phyloP scores from a whole-genome alignment of 2,797 vertebrate species.

The Neosilurus mollespiculum region DNA sequence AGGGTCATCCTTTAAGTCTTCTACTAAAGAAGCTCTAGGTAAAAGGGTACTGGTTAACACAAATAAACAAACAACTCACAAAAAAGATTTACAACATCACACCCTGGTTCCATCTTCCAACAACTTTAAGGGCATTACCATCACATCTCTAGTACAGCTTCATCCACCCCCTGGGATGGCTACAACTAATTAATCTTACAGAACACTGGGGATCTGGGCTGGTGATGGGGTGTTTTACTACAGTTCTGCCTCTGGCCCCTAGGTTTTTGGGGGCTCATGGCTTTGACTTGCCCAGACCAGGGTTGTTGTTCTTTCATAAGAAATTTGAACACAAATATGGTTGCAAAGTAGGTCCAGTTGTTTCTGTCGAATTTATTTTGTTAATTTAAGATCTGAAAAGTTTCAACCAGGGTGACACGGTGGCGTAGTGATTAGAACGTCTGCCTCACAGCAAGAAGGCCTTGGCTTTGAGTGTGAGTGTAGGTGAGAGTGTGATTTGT shows the following conservation, averaged over 20 bases:
- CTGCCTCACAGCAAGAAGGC: too few relatives aligned
- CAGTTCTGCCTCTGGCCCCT: background rate
- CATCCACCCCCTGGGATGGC: background rate
- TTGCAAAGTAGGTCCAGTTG: background rate
- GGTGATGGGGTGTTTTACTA: background rate
- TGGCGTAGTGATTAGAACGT: too few relatives aligned
- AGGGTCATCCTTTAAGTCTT: slow-evolving; percentile 5
- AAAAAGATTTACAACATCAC: background rate
- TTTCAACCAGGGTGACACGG: background rate
- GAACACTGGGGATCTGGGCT: background rate
- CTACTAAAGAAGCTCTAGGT: background rate
- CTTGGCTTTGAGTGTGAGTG: too few relatives aligned
- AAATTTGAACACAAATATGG: background rate
- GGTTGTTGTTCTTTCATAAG: background rate
- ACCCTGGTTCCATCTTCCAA: background rate
- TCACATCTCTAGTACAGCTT: background rate
- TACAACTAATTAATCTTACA: background rate
- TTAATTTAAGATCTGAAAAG: background rate
- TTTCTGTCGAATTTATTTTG: background rate
- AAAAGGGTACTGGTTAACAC: background rate
- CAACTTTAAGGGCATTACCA: background rate
- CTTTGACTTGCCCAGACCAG: background rate
- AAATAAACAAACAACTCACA: background rate
- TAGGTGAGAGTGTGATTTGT: too few relatives aligned
- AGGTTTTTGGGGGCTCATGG: background rate